Conservation (phyloP, 2,797 vertebrate species). For the Spinus olivaceus region DNA sequence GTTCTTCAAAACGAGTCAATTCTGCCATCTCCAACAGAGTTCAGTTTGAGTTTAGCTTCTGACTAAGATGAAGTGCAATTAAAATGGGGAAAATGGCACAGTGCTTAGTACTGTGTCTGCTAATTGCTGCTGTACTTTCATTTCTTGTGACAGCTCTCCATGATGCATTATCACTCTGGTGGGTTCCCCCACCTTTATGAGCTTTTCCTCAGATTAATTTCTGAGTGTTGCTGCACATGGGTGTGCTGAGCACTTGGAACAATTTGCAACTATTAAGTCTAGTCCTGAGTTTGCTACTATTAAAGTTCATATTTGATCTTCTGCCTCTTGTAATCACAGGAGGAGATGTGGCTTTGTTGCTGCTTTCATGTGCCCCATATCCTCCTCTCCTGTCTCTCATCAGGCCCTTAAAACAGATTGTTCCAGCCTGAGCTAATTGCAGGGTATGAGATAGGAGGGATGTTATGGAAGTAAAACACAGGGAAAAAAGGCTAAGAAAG, state of each 20-base stretch:
- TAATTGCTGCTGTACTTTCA: slow-evolving; percentile 65
- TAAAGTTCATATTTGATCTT: slow-evolving; percentile 18
- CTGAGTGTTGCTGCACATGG: background rate
- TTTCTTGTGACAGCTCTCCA: slow-evolving; percentile 62
- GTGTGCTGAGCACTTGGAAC: slow-evolving; percentile 1
- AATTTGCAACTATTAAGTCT: slow-evolving; percentile 17
- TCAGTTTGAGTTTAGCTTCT: slow-evolving; percentile 49
- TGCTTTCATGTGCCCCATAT: background rate
- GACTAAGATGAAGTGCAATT: slow-evolving; percentile 60
- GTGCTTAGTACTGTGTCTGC: slow-evolving; percentile 50
- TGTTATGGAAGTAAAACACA: background rate
- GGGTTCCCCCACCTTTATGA: slow-evolving; percentile 14
- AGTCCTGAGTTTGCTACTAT: background rate
- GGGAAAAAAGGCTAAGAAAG: background rate
- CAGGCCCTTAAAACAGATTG: background rate
- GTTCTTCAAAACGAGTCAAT: slow-evolving; percentile 47
- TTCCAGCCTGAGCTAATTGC: background rate
- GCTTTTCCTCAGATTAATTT: slow-evolving; percentile 44
- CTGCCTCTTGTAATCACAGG: background rate
- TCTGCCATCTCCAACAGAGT: slow-evolving; percentile 32
- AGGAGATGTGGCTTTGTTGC: background rate
- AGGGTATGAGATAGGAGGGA: background rate
- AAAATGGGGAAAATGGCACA: slow-evolving; percentile 19
- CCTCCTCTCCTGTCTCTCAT: background rate
- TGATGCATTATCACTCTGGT: slow-evolving; percentile 53